phyloP scores from a whole-genome alignment of 1,140 invertebrate species.

The Tetraneura akinire region DNA sequence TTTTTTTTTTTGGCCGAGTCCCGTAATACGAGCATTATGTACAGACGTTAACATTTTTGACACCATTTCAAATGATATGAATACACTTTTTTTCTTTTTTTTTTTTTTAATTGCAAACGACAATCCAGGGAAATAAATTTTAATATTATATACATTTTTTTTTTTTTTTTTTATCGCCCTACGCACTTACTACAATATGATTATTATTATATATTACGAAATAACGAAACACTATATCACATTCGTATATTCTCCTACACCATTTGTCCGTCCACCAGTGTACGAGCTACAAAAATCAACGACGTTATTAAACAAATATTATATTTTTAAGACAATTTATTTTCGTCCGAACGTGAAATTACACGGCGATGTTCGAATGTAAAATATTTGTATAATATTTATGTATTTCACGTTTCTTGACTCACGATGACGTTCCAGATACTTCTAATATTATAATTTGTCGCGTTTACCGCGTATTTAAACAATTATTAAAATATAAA shows the following conservation, averaged over 20 bases:
- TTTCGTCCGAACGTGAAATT: background rate
- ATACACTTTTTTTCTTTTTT: too few relatives aligned
- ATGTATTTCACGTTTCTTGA: background rate
- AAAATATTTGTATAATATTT: background rate
- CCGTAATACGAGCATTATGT: background rate
- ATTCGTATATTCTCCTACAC: background rate
- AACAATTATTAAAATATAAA: too few relatives aligned
- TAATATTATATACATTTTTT: background rate
- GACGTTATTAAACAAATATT: background rate
- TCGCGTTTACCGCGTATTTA: too few relatives aligned
- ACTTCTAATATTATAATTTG: too few relatives aligned
- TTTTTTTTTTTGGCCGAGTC: background rate
- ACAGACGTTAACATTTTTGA: background rate
- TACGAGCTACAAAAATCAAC: background rate
- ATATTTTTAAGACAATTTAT: background rate
- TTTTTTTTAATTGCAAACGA: too few relatives aligned
- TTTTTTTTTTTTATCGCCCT: background rate
- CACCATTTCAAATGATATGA: too few relatives aligned
- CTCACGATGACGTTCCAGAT: too few relatives aligned
- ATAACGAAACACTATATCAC: too few relatives aligned
- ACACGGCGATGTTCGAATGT: background rate
- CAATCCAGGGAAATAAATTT: background rate
- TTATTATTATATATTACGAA: too few relatives aligned
- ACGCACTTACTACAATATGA: background rate
- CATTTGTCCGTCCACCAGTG: too few relatives aligned